Percentiles rank a stretch among this genome's conserved stretches.
Conservation (phyloP, 2,797 vertebrate species). For the Mus caroli region DNA sequence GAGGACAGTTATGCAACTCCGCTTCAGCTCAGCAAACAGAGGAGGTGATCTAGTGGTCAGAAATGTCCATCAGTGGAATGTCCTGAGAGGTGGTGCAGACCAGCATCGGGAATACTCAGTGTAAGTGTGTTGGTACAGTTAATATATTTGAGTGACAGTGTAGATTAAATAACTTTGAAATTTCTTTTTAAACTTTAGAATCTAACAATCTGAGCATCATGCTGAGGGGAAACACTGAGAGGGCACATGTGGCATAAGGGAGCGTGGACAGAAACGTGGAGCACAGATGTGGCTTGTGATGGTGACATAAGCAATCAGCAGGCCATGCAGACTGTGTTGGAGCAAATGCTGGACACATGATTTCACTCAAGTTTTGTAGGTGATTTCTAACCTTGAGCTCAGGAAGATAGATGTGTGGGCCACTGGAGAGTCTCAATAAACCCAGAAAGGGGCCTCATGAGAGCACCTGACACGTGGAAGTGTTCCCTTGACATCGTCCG, state of each 20-base stretch:
- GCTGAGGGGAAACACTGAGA: not conserved
- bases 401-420: not conserved
- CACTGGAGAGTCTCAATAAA: not conserved
- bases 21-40: conserved; percentile 45
- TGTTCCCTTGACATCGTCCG: not conserved
- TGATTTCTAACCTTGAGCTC: conserved; percentile 25
- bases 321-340: conserved; percentile 23
- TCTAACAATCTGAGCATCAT: conserved; percentile 40
- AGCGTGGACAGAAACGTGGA: not conserved
- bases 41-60: conserved; percentile 19
- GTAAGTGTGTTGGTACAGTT: not conserved
- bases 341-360: not conserved
- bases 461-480: not conserved
- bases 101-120: conserved; percentile 4
- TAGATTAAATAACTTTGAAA: conserved; percentile 31
- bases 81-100: conserved; percentile 15
- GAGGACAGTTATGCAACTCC: conserved; percentile 33
- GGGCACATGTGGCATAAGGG: not conserved
- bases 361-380: conserved; percentile 5
- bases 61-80: not conserved
- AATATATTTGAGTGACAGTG: conserved; percentile 36
- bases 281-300: not conserved
- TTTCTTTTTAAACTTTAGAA: conserved; percentile 48
- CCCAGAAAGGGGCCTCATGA: not conserved
- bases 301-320: not conserved